Evolutionary conservation across 2,888 invertebrate genomes (phyloP).

Genomic region (Habrosyne pyritoides): DNA sequence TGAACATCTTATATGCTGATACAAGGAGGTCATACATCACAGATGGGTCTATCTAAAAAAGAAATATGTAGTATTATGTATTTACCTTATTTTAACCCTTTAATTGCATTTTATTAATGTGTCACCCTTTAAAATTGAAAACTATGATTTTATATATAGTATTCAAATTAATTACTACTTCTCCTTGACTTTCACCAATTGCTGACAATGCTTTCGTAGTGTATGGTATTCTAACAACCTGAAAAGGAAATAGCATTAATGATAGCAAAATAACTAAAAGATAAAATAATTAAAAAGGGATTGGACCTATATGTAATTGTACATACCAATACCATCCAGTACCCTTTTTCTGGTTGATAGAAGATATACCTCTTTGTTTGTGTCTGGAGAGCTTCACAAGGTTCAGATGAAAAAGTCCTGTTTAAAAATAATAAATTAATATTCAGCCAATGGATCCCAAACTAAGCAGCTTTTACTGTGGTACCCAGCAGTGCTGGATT

Average conservation of each 20-base stretch:
- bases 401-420: conserved; percentile 92
- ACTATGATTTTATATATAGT: too few species aligned
- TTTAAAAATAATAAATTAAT: not conserved
- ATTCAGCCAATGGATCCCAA: too few species aligned
- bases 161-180: conserved; percentile 85
- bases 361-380: conserved; percentile 95
- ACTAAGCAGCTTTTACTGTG: too few species aligned
- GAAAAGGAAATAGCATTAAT: conserved; percentile 23
- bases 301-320: not conserved
- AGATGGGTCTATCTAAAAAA: conserved; percentile 69
- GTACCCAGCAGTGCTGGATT: too few species aligned
- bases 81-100: too few species aligned
- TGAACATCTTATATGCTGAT: conserved; percentile 91
- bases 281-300: conserved; percentile 5
- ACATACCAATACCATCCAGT: conserved; percentile 95
- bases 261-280: not conserved
- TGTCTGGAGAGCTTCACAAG: conserved; percentile 94
- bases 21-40: conserved; percentile 71
- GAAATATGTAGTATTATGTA: too few species aligned
- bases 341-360: conserved; percentile 93
- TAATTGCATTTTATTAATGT: too few species aligned
- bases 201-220: conserved; percentile 88
- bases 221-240: conserved; percentile 91
- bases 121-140: too few species aligned
- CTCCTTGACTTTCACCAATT: conserved; percentile 90